These are phyloP conservation scores for Rhynchomys soricoides DNA, from an alignment of 2,113 vertebrate genomes.

Conservation along the genomic window DNA sequence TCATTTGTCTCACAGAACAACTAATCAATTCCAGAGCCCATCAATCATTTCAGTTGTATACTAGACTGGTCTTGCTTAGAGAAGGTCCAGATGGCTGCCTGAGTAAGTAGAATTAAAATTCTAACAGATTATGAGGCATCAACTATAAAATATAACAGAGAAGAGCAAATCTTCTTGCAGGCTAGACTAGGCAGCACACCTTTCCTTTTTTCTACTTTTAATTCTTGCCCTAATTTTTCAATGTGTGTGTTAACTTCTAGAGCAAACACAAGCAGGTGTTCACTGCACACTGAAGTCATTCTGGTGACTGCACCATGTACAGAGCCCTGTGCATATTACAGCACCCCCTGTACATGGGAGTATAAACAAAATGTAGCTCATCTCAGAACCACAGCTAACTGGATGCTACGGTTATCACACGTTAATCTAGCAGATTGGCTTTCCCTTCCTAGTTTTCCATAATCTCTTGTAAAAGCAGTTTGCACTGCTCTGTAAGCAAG, in stretches of 20 bases:
- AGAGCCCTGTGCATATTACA: slow-evolving; percentile 23
- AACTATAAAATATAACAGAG: slow-evolving; percentile 85
- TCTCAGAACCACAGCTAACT: slow-evolving; percentile 12
- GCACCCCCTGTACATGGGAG: neutral
- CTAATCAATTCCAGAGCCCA: slow-evolving; percentile 97
- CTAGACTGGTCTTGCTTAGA: slow-evolving; percentile 82
- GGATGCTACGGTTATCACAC: neutral
- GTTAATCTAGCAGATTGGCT: neutral
- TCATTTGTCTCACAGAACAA: slow-evolving; percentile 95
- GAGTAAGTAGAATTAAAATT: slow-evolving; percentile 91
- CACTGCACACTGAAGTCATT: slow-evolving; percentile 8
- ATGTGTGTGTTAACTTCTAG: neutral
- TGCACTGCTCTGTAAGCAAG: neutral
- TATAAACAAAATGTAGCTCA: slow-evolving; percentile 33
- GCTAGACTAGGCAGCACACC: neutral
- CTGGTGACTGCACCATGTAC: neutral
- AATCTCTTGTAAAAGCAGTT: slow-evolving; percentile 43
- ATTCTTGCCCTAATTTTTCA: slow-evolving; percentile 53
- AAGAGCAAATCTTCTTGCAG: slow-evolving; percentile 69
- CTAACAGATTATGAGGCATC: slow-evolving; percentile 89
- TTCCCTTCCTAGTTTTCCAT: neutral
- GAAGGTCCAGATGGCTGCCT: slow-evolving; percentile 88
- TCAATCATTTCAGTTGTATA: slow-evolving; percentile 91
- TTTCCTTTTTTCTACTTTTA: slow-evolving; percentile 53
- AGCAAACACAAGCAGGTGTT: neutral